Conservation (phyloP, 2,888 invertebrate species). For the Leucophenga maculata region DNA sequence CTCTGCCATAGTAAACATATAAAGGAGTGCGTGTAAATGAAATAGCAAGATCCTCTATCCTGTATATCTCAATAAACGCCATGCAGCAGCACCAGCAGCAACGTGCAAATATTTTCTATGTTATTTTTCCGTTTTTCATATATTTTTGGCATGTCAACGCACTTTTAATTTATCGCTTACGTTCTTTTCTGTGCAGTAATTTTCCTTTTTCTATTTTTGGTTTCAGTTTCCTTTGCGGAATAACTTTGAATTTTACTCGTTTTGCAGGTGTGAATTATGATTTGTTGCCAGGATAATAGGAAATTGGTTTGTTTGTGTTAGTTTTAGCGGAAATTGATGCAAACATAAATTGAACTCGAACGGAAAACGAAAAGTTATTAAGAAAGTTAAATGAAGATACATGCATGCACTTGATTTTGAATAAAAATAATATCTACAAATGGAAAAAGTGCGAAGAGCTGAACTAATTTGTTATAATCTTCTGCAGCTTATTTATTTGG, state of each 20-base stretch:
- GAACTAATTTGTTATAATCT: too few species aligned
- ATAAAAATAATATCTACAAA: too few species aligned
- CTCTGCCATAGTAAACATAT: not conserved
- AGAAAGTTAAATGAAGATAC: not conserved
- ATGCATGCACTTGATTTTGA: too few species aligned
- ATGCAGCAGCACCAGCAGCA: constrained; percentile 62
- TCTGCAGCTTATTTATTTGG: too few species aligned
- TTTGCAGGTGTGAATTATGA: constrained; percentile 22
- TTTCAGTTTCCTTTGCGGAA: not conserved
- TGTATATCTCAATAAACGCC: constrained; percentile 63
- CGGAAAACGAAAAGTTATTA: not conserved
- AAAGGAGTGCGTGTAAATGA: constrained; percentile 29
- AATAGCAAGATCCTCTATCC: constrained; percentile 30
- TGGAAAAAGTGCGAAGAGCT: too few species aligned
- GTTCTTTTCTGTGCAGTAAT: not conserved
- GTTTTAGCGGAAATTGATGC: too few species aligned
- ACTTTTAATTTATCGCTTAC: constrained; percentile 53
- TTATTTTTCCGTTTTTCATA: constrained; percentile 37
- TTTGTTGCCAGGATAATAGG: not conserved
- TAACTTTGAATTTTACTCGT: not conserved
- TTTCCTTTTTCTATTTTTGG: not conserved
- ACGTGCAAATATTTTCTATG: constrained; percentile 63
- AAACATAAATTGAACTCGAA: too few species aligned
- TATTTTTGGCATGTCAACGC: constrained; percentile 45
- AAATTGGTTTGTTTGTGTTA: constrained; percentile 10